Evolutionary conservation across 2,113 vertebrate species (phyloP), one percentile per base, ranked within the genome.

Genomic region (Erinaceus europaeus): DNA sequence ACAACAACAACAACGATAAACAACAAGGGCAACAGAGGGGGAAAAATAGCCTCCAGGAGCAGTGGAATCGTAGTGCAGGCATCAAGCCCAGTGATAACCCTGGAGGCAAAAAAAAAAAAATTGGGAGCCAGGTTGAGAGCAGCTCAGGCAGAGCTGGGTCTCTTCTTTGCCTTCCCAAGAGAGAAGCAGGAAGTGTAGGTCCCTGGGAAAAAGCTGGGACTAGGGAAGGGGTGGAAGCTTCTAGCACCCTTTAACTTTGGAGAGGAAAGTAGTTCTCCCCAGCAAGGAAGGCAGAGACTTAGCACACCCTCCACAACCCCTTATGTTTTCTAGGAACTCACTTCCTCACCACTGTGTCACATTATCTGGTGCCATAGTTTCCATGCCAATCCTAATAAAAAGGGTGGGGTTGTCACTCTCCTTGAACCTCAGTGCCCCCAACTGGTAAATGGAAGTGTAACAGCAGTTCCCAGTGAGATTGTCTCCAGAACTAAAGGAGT

Each of bases 321-420:
- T 10, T 36, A 27, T 38, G 64, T 72, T 71, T 15, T 53, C 53
- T 32, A 40, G 53, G 23, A 9, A 64, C 50, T 52, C 4, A 40
- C n/a, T 36, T 76, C 44, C 55, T 20, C 50, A 21, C n/a, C 84
- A 36, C 64, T 86, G 82, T 78, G 52, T 90, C 82, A 81, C 18
- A 79, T 81, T 83, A 62, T 71, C 44, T 27, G 42, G 29, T 53
- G 44, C 40, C 9, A 64, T 52, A 65, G 46, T 91, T 89, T 94
- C 71, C 87, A 13, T 79, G 79, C 77, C 71, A 75, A 71, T 76
- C 44, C 53, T 53, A 17, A 65, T 87, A 69, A 86, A 73, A 77
- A 15, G 55, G 82, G 90, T 5, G 85, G 34, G 20, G 32, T 25
- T 42, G 9, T 2, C 40, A 40, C 34, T 46, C 18, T 46, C 52